A percentile compares a stretch with the other conserved stretches of the same genome.
Conservation (phyloP, 2,113 vertebrate genomes). For the Picathartes gymnocephalus region DNA sequence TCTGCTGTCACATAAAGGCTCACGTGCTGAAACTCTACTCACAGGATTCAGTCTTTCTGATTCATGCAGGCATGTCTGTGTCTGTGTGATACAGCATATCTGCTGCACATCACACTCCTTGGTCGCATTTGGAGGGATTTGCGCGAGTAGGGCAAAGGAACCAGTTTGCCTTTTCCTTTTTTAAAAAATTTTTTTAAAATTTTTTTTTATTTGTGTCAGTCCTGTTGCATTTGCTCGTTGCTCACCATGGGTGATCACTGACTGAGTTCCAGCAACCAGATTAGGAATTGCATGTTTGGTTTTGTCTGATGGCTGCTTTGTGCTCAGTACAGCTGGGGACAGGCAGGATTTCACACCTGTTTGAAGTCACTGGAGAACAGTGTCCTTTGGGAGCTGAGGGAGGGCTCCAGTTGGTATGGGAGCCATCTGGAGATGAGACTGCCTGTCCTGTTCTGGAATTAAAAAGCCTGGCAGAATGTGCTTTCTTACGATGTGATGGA, state of each 20-base stretch:
- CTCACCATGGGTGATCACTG: not conserved
- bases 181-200: too few relatives aligned
- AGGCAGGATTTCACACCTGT: not conserved
- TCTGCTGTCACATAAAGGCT: not conserved
- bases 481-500: not conserved
- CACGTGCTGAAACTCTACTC: not conserved
- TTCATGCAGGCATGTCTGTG: conserved; percentile 14
- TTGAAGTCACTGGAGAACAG: not conserved
- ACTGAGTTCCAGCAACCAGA: not conserved
- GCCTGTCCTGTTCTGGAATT: not conserved
- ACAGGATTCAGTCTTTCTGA: not conserved
- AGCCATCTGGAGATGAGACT: not conserved
- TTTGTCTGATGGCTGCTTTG: not conserved
- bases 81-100: conserved; percentile 1
- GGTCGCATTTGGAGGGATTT: not conserved
- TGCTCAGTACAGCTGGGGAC: not conserved
- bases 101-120: conserved; percentile 9
- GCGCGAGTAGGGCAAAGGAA: not conserved
- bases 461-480: not conserved
- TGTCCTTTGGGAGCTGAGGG: not conserved
- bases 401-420: not conserved
- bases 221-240: not conserved
- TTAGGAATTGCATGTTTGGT: not conserved
- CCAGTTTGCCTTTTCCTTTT: not conserved
- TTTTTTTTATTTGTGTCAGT: not conserved